A percentile compares a stretch with the other conserved stretches of the same genome.
Conservation (phyloP, 2,888 invertebrate genomes). For the Eutolmus rufibarbis region DNA sequence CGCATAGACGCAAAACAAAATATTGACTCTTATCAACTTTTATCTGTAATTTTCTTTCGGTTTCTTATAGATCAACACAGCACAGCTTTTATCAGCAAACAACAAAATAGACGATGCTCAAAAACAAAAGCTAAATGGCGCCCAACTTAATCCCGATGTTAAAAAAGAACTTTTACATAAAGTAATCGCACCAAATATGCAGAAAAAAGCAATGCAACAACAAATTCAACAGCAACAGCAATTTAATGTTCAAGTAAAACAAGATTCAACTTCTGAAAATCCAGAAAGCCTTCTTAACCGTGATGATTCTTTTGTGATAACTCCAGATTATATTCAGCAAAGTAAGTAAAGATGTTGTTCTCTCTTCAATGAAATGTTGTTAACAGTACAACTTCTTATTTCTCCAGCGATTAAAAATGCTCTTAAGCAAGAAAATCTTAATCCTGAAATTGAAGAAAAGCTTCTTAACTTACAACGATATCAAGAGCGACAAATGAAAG, state of each 20-base stretch:
- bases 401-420: constrained; percentile 87
- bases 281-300: constrained; percentile 43
- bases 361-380: not conserved
- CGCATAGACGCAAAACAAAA: not conserved
- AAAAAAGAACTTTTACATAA: constrained; percentile 55
- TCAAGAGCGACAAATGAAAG: constrained; percentile 79
- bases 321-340: constrained; percentile 92
- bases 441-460: constrained; percentile 93
- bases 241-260: constrained; percentile 8
- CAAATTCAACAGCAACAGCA: constrained; percentile 59
- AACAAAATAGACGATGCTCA: constrained; percentile 27
- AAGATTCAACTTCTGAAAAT: constrained; percentile 39
- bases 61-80: constrained; percentile 42
- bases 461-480: constrained; percentile 85
- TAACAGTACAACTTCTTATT: not conserved
- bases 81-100: constrained; percentile 33
- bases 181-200: constrained; percentile 56
- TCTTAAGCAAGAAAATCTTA: constrained; percentile 88
- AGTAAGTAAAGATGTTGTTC: constrained; percentile 68
- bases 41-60: not conserved
- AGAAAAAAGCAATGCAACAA: constrained; percentile 58
- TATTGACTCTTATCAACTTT: not conserved
- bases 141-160: constrained; percentile 47
- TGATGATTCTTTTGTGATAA: constrained; percentile 76
- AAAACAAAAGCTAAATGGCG: constrained; percentile 48